phyloP scores from a whole-genome alignment of 2,113 vertebrate genomes.

The Hemicordylus capensis region DNA sequence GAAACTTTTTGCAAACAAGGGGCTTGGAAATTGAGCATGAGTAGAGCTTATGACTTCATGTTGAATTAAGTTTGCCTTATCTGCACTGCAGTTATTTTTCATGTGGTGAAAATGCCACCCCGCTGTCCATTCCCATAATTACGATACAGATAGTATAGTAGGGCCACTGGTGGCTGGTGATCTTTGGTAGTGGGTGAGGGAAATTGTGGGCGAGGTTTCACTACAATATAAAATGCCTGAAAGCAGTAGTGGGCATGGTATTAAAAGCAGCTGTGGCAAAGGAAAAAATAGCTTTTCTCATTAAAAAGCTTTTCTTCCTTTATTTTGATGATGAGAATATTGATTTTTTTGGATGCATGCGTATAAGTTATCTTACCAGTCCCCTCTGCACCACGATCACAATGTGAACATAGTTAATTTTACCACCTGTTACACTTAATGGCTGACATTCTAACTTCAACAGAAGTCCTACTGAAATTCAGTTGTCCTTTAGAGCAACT shows the following conservation, averaged over 20 bases:
- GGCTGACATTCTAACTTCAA: no score
- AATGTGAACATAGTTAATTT: background rate
- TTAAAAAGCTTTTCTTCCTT: accelerated
- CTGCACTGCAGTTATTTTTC: constrained; percentile 18
- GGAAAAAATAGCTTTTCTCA: background rate
- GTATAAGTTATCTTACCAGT: background rate
- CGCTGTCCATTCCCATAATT: background rate
- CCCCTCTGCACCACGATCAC: background rate
- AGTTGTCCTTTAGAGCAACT: no score
- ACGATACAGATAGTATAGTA: background rate
- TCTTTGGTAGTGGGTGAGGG: background rate
- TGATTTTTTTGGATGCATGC: background rate
- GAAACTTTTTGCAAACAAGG: background rate
- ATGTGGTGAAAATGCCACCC: background rate
- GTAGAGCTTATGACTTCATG: constrained; percentile 21
- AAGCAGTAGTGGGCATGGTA: background rate
- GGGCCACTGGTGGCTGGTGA: background rate
- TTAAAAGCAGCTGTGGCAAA: background rate
- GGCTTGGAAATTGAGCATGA: background rate
- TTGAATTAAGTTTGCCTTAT: background rate
- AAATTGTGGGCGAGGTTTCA: accelerated
- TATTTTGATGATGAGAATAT: background rate
- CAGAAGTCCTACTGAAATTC: no score
- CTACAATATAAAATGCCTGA: background rate
- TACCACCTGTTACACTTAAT: background rate